Evolutionary conservation across 2,797 vertebrate species (phyloP).

Genomic region (Crocodylus rhombifer): DNA sequence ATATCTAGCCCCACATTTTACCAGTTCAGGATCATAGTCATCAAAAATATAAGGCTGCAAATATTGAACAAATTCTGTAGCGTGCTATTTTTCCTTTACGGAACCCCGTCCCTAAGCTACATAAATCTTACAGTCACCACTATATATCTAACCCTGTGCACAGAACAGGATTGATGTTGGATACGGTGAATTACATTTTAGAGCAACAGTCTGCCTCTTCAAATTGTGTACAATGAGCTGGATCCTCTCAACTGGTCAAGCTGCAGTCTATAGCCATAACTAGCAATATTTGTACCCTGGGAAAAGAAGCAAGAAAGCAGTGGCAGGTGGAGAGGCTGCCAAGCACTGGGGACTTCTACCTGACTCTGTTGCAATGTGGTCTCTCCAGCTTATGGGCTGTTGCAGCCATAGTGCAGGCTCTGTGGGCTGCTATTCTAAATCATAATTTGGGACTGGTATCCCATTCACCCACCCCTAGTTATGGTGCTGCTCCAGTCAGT

Average conservation of each 20-base stretch:
- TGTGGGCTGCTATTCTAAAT: too few species aligned
- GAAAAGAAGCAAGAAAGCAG: too few species aligned
- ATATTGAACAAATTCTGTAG: background rate
- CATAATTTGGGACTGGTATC: too few species aligned
- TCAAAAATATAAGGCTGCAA: background rate
- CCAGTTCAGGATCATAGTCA: background rate
- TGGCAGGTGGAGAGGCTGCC: too few species aligned
- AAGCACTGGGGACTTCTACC: too few species aligned
- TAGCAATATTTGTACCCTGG: too few species aligned
- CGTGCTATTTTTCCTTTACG: background rate
- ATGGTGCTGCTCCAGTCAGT: background rate
- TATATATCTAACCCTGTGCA: background rate
- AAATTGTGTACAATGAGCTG: background rate
- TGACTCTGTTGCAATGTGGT: too few species aligned
- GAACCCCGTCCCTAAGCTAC: background rate
- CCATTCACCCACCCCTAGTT: too few species aligned
- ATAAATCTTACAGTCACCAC: background rate
- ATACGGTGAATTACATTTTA: background rate
- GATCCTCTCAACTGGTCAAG: background rate
- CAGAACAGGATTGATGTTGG: background rate
- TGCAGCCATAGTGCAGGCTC: too few species aligned
- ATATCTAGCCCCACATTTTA: background rate
- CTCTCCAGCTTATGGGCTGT: too few species aligned
- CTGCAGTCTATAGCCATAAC: too few species aligned
- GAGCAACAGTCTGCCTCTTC: background rate